Evolutionary conservation across 2,113 vertebrate genomes (phyloP).

Genomic region (Polypterus bichir): DNA sequence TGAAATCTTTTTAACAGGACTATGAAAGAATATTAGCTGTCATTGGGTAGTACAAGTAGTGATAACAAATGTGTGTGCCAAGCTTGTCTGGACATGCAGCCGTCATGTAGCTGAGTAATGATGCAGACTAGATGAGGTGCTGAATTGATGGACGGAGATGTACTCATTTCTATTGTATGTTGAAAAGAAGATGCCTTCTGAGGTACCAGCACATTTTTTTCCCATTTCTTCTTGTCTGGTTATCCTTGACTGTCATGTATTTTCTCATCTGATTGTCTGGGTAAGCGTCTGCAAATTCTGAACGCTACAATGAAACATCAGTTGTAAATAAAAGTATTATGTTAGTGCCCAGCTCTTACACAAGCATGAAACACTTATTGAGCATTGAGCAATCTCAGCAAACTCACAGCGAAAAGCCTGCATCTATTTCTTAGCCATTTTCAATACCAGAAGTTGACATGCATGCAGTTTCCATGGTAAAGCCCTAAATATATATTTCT

Average conservation of each 20-base stretch:
- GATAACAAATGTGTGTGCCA: no score
- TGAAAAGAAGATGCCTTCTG: conserved; percentile 23
- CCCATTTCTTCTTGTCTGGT: not conserved
- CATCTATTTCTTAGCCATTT: conserved; percentile 44
- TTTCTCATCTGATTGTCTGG: conserved; percentile 45
- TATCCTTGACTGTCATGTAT: conserved; percentile 26
- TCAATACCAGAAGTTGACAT: conserved; percentile 44
- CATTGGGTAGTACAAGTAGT: no score
- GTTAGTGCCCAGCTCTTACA: conserved; percentile 40
- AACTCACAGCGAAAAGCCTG: conserved; percentile 45
- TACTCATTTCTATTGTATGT: conserved; percentile 3
- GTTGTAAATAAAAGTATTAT: conserved; percentile 52
- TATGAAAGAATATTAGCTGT: no score
- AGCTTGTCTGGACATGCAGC: no score
- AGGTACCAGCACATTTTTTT: conserved; percentile 22
- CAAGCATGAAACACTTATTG: conserved; percentile 40
- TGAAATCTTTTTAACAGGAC: no score
- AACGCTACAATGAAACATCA: conserved; percentile 49
- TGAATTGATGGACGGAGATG: no score
- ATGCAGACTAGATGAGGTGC: no score
- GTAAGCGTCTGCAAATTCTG: conserved; percentile 35
- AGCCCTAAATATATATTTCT: conserved; percentile 59
- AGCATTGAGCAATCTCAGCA: conserved; percentile 42
- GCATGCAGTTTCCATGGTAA: conserved; percentile 55
- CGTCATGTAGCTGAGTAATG: no score